Evolutionary conservation across 1,140 invertebrate genomes (phyloP).

Genomic region (Drosophila melanica): DNA sequence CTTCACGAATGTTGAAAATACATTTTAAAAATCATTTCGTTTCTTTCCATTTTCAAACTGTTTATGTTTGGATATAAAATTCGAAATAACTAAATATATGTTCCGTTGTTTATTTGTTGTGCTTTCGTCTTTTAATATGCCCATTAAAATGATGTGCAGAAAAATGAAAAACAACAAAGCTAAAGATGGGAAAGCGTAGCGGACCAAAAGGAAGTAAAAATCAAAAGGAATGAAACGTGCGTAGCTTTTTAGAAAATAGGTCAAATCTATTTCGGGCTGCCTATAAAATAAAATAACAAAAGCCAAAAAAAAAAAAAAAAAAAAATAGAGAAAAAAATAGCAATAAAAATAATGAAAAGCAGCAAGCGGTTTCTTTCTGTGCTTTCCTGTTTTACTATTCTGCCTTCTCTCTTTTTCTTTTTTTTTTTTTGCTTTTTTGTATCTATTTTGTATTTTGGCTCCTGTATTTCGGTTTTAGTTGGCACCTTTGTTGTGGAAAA

Average conservation of each 20-base stretch:
- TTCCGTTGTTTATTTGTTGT: slow-evolving; percentile 57
- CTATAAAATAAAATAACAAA: slow-evolving; percentile 44
- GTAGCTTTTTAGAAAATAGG: slow-evolving; percentile 62
- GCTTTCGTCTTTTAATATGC: slow-evolving; percentile 55
- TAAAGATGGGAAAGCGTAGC: slow-evolving; percentile 11
- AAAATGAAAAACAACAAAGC: not conserved
- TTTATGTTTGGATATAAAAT: not conserved
- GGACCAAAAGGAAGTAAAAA: slow-evolving; percentile 26
- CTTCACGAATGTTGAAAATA: not conserved
- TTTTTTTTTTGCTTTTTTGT: slow-evolving; percentile 14
- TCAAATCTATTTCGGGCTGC: slow-evolving; percentile 67
- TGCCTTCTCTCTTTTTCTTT: slow-evolving; percentile 23
- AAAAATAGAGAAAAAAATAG: slow-evolving; percentile 21
- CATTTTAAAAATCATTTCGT: not conserved
- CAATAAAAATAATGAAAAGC: slow-evolving; percentile 67
- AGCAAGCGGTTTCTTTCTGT: slow-evolving; percentile 55
- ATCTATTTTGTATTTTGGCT: slow-evolving; percentile 37
- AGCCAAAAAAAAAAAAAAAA: slow-evolving; percentile 24
- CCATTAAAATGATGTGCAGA: slow-evolving; percentile 52
- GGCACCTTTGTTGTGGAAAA: slow-evolving; percentile 61
- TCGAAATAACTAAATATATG: slow-evolving; percentile 13
- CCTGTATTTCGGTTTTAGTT: slow-evolving; percentile 28
- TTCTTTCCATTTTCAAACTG: not conserved
- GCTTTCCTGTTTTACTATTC: slow-evolving; percentile 32
- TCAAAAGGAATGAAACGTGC: slow-evolving; percentile 58